Base-by-base conservation (phyloP, 2,888 invertebrate genomes). In the Aleiodes leptofemur region DNA sequence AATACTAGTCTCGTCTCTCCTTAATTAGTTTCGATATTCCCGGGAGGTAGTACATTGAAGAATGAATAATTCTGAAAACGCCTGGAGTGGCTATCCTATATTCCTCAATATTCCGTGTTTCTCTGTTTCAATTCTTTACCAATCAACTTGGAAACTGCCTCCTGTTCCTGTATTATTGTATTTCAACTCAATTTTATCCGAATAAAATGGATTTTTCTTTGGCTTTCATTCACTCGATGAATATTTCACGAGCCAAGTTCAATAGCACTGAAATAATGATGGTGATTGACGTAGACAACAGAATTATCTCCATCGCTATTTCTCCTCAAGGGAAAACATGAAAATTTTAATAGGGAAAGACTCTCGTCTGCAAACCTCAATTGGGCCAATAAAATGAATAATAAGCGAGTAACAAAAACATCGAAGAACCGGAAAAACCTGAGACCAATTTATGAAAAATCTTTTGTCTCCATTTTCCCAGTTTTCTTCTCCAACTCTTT, bases 11-110 rank as follows among this genome's bases (percentile, higher is more conserved):
- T 13, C 13, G 34, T 59, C 59, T 13, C 23, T 9, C 57, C 74
- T 72, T 80, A 78, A 80, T 80, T 75, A 80, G 76, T 77, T 77
- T 78, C 77, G 77, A 80, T 80, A 77, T 77, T 69, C 72, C 64
- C 69, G 64, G 74, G 66, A 76, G 72, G 73, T 66, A 66, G 56
- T 75, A 66, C 68, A 61, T 75, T 77, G 78, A 43, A 73, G 77
- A 77, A 77, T 78, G 76, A 80, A 80, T 80, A 77, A 80, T 76
- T 80, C 75, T 70, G 73, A 69, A 75, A 77, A 73, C 53, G 23
- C 51, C 48, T 69, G 38, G 50, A 69, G 51, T 71, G 68, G 50
- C 69, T 61, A 14, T 56, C 55, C 53, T 31, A 61, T 66, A 34
- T 53, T 8, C 16, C 16, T 16, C 53, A 56, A 14, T 69, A 4